Evolutionary conservation across 2,888 invertebrate genomes (phyloP).

Genomic region (Eilema depressum): DNA sequence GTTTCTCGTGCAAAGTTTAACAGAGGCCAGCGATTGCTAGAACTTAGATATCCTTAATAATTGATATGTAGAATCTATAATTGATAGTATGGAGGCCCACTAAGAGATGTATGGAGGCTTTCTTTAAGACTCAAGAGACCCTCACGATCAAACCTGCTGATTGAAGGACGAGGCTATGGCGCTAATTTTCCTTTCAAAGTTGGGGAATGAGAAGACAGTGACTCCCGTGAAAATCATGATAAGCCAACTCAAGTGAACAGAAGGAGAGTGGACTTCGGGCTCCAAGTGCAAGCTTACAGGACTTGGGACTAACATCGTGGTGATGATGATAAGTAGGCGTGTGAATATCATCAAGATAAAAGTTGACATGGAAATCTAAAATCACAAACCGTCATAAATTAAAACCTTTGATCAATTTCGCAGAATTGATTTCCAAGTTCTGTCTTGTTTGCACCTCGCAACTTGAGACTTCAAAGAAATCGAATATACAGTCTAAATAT

Average conservation of each 20-base stretch:
- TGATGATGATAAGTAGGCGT: not conserved
- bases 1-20: slow-evolving; percentile 4
- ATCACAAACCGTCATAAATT: not conserved
- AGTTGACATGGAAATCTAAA: not conserved
- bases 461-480: slow-evolving; percentile 20
- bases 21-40: too few species aligned
- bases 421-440: not conserved
- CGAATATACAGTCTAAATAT: slow-evolving; percentile 20
- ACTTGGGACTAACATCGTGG: not conserved
- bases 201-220: not conserved
- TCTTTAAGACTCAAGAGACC: not conserved
- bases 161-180: not conserved
- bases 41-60: not conserved
- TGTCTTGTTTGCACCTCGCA: not conserved
- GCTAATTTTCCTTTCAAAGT: not conserved
- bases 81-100: not conserved
- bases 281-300: not conserved
- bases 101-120: not conserved
- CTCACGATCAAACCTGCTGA: not conserved
- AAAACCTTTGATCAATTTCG: slow-evolving; percentile 8
- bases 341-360: not conserved
- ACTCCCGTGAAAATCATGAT: not conserved
- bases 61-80: not conserved
- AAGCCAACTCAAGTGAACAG: not conserved
- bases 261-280: not conserved